A percentile compares a stretch with the other conserved stretches of the same genome.
These are phyloP conservation scores for Drosophila bocqueti DNA, from an alignment of 1,140 invertebrate species.

Conservation along the genomic window DNA sequence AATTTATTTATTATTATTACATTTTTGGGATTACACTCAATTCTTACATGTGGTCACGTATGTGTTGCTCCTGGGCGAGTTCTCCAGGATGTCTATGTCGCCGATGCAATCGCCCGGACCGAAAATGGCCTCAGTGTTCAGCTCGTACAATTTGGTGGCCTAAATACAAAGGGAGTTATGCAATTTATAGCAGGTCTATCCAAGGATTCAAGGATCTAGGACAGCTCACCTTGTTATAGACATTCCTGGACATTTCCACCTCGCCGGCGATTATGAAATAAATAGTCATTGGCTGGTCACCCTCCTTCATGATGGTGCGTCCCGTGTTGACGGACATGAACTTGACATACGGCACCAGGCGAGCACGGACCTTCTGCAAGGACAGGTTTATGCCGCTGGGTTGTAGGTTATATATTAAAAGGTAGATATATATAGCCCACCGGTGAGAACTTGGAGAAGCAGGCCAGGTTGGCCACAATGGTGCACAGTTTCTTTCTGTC, in stretches of 20 bases:
- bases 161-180: background rate
- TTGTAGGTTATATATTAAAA: background rate
- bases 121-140: constrained; percentile 51
- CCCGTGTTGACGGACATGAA: constrained; percentile 36
- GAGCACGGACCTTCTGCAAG: constrained; percentile 58
- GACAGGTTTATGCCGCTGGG: background rate
- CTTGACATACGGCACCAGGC: constrained; percentile 50
- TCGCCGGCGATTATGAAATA: constrained; percentile 66
- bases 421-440: constrained; percentile 19
- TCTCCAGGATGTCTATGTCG: constrained; percentile 61
- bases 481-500: constrained; percentile 56
- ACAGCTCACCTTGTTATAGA: constrained; percentile 46
- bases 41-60: constrained; percentile 44
- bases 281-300: constrained; percentile 35
- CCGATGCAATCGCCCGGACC: constrained; percentile 66
- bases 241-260: constrained; percentile 50
- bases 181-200: background rate
- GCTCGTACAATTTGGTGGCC: background rate
- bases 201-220: background rate
- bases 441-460: constrained; percentile 55
- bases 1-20: no score
- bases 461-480: constrained; percentile 50
- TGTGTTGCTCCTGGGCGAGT: constrained; percentile 36
- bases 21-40: background rate
- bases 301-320: constrained; percentile 48